Base-by-base conservation (phyloP, 2,113 vertebrate species). In the Entelurus aequoreus region DNA sequence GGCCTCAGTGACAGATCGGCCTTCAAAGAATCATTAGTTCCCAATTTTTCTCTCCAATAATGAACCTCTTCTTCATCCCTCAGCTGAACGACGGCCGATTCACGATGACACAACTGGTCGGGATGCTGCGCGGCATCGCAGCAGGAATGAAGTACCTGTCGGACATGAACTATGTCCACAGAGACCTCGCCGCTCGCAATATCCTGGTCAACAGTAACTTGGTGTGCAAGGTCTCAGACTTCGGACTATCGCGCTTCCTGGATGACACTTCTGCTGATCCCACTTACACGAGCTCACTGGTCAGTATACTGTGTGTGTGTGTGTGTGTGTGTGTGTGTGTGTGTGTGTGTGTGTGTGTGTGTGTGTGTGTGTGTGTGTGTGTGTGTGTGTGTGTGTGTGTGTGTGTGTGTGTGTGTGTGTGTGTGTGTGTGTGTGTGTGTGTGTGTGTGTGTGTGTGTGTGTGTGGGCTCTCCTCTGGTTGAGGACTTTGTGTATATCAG, bases 171-270 rank as follows among this genome's bases (percentile, higher is more conserved):
- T 98, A 98, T 0, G 95, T 98, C 50, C 96, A 98, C 85, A 90
- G 96, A 0, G 96, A 98, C 87, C 90, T 98, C 53, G 96, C 96
- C 0, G 96, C 96, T 50, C 91, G 96, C 52, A 98, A 98, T 71
- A 97, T 98, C 76, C 91, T 98, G 35, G 95, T 98, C 85, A 98
- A 98, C 88, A 98, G 95, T 88, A 98, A 98, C 86, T 83, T 98
- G 87, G 95, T 98, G 77, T 98, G 96, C 93, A 98, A 98, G 86
- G 96, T 98, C 48, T 98, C 96, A 0, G 96, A 98, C 87, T 98
- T 98, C 0, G 96, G 96, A 58, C 91, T 98, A 66, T 98, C 96
- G 0, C 94, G 96, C 68, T 97, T 97, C 61, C 83, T 98, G 86
- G 96, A 98, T 54, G 96, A 98, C 1, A 95, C 96, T 50, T 93